Base-by-base conservation (phyloP, 2,113 vertebrate genomes). In the Siniperca chuatsi region DNA sequence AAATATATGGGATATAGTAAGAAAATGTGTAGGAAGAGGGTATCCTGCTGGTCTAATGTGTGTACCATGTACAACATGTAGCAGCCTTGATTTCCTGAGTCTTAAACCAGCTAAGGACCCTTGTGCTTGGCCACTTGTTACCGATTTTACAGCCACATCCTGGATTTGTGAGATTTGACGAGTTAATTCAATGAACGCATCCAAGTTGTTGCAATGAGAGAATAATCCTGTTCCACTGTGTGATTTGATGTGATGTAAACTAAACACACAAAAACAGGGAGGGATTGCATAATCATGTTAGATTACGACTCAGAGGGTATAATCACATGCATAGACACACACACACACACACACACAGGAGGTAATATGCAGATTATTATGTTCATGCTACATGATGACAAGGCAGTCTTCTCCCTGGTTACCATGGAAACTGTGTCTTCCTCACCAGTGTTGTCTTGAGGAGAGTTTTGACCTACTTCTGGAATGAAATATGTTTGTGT, bases 401-500 rank as follows among this genome's bases (percentile, higher is more conserved):
- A 37, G 11, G 65, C 90, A 74, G 71, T 72, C 87, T 80, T 77
- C 65, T 78, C 66, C 75, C 42, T 46, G 42, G 91, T 94, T 93
- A 44, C 93, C 92, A 88, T 92, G 90, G 92, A 87, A 93, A 92
- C 92, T 84, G 89, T 71, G 61, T 76, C 84, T 88, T 82, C 65
- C 46, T 77, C 70, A 74, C 55, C 75, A 58, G 37, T 79, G 64
- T 69, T 75, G 70, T 86, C 72, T 88, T 76, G 75, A 78, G 77
- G 85, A 54, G 69, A 62, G 58, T 83, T 87, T 84, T 92, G 92
- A 92, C 93, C 84, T 82, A 92, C 66, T 92, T 93, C 82, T 79
- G n/a, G 42, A 62, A 37, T 52, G 18, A 75, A 29, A 13, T 73
- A 57, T 67, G n/a, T 82, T 8, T 72, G 55, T 73, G 18, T 52